Percentiles rank a stretch among this genome's conserved stretches.
Conservation (phyloP, 1,140 invertebrate genomes). For the Leptestheria dahalacensis region DNA sequence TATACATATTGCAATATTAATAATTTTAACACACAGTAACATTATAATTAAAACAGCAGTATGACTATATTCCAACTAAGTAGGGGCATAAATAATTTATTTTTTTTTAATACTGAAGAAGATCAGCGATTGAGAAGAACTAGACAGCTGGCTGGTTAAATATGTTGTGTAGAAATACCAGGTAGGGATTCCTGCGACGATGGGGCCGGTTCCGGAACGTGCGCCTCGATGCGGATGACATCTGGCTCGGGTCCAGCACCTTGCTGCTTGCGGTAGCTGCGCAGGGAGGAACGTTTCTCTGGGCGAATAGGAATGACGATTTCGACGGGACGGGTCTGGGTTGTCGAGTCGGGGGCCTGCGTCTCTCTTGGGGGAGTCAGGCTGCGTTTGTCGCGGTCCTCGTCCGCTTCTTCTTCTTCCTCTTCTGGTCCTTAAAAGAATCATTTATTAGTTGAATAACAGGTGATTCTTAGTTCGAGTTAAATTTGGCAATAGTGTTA, state of each 20-base stretch:
- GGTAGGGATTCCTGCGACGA: not conserved
- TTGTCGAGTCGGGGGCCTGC: not conserved
- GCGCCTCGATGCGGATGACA: not conserved
- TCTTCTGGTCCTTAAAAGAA: not conserved
- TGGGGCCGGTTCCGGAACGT: not conserved
- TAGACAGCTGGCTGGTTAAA: too few relatives aligned
- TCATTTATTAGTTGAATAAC: too few relatives aligned
- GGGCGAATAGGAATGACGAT: not conserved
- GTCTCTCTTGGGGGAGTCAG: not conserved
- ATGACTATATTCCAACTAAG: not conserved
- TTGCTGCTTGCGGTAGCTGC: not conserved
- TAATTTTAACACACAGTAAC: not conserved
- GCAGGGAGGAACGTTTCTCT: not conserved
- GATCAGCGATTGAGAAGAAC: too few relatives aligned
- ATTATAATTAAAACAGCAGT: not conserved
- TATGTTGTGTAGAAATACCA: too few relatives aligned
- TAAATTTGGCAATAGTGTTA: too few relatives aligned
- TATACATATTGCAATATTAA: not conserved
- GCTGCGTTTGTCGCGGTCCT: not conserved
- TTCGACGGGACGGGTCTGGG: not conserved
- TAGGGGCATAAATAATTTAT: too few relatives aligned
- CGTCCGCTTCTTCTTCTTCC: not conserved
- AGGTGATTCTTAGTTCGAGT: too few relatives aligned
- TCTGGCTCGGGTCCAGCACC: not conserved
- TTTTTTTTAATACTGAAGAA: too few relatives aligned